phyloP scores from a whole-genome alignment of 2,797 vertebrate species.

The Todus mexicanus region DNA sequence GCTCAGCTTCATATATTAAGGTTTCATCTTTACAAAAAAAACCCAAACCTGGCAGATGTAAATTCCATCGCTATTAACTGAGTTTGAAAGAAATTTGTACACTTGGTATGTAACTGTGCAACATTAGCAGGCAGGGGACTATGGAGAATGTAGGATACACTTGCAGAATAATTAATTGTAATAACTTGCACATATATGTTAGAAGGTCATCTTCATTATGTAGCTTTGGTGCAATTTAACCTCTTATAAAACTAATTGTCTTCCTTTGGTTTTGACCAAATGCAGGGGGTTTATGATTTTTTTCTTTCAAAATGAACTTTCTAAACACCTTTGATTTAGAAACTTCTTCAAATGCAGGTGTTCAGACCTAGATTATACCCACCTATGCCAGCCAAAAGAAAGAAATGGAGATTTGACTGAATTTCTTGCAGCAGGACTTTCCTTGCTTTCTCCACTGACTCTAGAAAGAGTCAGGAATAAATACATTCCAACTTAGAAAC shows the following conservation, averaged over 20 bases:
- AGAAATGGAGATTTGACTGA: background rate
- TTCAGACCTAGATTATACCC: background rate
- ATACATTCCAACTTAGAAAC: background rate
- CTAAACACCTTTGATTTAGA: background rate
- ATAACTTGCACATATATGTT: background rate
- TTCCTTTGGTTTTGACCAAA: background rate
- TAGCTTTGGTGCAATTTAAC: background rate
- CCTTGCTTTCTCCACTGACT: background rate
- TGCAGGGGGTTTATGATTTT: background rate
- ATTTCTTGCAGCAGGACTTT: background rate
- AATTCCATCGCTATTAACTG: background rate
- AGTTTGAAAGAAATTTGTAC: background rate
- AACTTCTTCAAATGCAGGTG: background rate
- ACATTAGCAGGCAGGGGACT: background rate
- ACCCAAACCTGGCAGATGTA: background rate
- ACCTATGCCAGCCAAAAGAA: background rate
- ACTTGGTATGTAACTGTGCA: background rate
- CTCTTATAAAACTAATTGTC: background rate
- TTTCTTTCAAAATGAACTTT: background rate
- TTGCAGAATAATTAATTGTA: background rate
- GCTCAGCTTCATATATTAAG: background rate
- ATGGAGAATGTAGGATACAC: background rate
- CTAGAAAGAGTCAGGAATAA: background rate
- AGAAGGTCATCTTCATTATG: background rate
- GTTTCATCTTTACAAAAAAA: background rate